Evolutionary conservation across 35 echinoderm and acorn worm genomes (phyloP).

Genomic region (Acanthaster planci): DNA sequence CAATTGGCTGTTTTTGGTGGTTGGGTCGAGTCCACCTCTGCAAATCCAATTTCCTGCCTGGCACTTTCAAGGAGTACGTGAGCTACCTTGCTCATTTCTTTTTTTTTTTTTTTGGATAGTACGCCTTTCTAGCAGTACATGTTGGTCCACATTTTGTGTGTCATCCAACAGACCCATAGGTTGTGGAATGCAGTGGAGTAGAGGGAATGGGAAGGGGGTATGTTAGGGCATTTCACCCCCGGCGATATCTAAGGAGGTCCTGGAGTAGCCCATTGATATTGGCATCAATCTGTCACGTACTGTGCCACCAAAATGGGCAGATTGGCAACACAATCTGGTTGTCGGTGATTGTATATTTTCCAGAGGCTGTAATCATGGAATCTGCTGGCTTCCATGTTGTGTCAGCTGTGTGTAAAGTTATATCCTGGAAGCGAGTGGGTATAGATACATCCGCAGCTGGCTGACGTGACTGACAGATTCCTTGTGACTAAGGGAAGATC

Average conservation of each 20-base stretch:
- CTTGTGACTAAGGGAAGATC: neutral
- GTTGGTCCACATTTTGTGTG: no score
- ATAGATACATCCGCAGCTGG: neutral
- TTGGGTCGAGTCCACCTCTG: conserved; percentile 17
- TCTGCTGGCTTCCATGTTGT: no score
- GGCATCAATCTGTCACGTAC: neutral
- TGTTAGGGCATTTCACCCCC: neutral
- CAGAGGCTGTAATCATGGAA: neutral
- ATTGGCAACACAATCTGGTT: neutral
- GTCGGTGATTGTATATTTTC: neutral
- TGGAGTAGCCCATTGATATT: neutral
- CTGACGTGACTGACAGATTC: neutral
- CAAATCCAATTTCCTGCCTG: conserved; percentile 26
- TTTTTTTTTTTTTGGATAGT: neutral
- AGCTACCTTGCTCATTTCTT: neutral
- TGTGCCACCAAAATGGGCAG: neutral
- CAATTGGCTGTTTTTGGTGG: conserved; percentile 26
- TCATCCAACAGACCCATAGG: no score
- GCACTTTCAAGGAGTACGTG: conserved; percentile 8
- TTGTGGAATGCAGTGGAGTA: no score
- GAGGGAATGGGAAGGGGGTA: neutral
- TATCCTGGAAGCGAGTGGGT: neutral
- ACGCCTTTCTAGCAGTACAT: no score
- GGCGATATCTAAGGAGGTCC: neutral
- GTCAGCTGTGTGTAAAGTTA: neutral